Evolutionary conservation across 2,797 vertebrate genomes (phyloP).

Genomic region (Dryobates pubescens): DNA sequence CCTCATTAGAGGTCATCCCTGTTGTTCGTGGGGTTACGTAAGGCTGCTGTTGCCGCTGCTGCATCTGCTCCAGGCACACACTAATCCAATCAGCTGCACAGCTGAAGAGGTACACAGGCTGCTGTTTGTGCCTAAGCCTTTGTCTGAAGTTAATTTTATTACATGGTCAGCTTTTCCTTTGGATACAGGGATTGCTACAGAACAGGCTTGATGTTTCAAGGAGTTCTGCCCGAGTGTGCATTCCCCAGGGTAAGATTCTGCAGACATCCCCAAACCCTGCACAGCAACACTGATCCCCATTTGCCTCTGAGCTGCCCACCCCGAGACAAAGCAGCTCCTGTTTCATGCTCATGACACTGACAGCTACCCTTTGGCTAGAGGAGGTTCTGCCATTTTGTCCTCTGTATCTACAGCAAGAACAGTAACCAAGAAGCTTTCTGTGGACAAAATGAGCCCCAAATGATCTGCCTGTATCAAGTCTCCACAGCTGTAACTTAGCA

Average conservation of each 20-base stretch:
- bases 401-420: neutral
- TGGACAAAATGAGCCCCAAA: neutral
- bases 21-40: conserved; percentile 22
- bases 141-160: conserved; percentile 29
- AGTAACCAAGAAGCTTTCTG: neutral
- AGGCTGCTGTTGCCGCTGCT: neutral
- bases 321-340: neutral
- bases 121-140: conserved; percentile 22
- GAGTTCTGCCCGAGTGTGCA: neutral
- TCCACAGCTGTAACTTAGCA: neutral
- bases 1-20: neutral
- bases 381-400: neutral
- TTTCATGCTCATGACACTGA: neutral
- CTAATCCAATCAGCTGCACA: conserved; percentile 9
- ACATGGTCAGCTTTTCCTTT: neutral
- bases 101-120: conserved; percentile 12
- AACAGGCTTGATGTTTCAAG: neutral
- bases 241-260: neutral
- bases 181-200: neutral
- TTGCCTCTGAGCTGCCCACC: neutral
- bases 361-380: neutral
- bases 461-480: neutral
- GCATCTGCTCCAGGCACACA: conserved; percentile 8
- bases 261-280: neutral
- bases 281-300: neutral